These are phyloP conservation scores for Monochamus alternatus DNA, from an alignment of 2,888 invertebrate genomes.

Conservation along the genomic window DNA sequence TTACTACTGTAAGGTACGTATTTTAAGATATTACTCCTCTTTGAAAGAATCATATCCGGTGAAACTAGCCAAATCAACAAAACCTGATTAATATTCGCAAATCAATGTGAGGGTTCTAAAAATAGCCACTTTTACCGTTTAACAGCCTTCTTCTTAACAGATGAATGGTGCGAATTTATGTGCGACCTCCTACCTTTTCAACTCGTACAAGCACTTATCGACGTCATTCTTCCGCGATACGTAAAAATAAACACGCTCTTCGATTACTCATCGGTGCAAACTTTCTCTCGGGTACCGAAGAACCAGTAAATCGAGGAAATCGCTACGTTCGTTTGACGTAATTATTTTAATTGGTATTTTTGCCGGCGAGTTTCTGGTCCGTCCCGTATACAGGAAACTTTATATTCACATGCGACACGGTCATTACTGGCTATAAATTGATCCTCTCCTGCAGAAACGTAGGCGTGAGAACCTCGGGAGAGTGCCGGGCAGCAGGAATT, in stretches of 20 bases:
- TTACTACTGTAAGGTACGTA: too few species aligned
- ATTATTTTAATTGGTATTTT: not conserved
- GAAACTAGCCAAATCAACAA: not conserved
- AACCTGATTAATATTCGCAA: not conserved
- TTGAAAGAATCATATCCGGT: not conserved
- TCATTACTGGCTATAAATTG: slow-evolving; percentile 47
- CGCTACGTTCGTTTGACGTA: too few species aligned
- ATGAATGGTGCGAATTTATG: too few species aligned
- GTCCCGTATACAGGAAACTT: slow-evolving; percentile 19
- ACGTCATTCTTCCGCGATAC: too few species aligned
- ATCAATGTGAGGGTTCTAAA: not conserved
- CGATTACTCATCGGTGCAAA: too few species aligned
- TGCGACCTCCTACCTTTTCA: too few species aligned
- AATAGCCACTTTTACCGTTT: slow-evolving; percentile 2
- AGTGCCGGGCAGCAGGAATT: slow-evolving; percentile 51
- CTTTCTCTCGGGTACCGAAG: too few species aligned
- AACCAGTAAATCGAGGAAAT: too few species aligned
- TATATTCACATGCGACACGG: slow-evolving; percentile 16
- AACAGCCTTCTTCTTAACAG: not conserved
- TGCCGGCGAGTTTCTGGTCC: slow-evolving; percentile 1
- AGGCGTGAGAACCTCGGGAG: slow-evolving; percentile 53
- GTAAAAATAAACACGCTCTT: too few species aligned
- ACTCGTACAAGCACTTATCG: too few species aligned
- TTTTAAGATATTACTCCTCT: not conserved
- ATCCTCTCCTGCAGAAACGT: slow-evolving; percentile 50